These are phyloP conservation scores for Ophioninae sp. DNA, from an alignment of 2,888 invertebrate genomes.

Conservation along the genomic window DNA sequence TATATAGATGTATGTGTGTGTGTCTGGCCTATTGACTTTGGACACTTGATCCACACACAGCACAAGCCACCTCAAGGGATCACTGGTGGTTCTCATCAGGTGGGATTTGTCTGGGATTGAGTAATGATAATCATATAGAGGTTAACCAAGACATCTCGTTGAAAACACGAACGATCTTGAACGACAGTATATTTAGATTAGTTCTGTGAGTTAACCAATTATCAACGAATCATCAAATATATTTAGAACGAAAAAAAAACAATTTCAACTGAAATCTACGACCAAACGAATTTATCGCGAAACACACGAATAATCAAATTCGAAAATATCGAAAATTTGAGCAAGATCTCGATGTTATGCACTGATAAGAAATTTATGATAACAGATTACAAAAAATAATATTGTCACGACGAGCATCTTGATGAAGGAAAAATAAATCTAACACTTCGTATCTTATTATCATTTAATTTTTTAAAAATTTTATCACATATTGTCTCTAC, in stretches of 20 bases:
- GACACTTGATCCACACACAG: constrained; percentile 36
- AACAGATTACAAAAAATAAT: background rate
- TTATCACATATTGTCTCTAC: background rate
- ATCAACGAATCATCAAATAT: constrained; percentile 10
- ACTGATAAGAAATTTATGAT: background rate
- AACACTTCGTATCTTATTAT: background rate
- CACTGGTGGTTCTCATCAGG: constrained; percentile 27
- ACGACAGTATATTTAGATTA: constrained; percentile 36
- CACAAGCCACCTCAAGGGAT: constrained; percentile 34
- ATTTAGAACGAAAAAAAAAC: background rate
- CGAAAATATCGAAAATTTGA: background rate
- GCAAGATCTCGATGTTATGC: background rate
- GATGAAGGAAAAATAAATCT: background rate
- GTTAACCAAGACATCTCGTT: background rate
- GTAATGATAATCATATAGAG: background rate
- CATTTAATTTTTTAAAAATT: background rate
- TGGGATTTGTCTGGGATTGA: background rate
- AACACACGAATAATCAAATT: too few species aligned
- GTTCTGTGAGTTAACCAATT: background rate
- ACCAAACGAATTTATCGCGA: background rate
- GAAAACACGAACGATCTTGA: constrained; percentile 21
- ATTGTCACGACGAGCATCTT: background rate
- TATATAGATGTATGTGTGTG: background rate
- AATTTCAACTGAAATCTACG: background rate
- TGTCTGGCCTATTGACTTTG: constrained; percentile 1